Evolutionary conservation across 2,113 vertebrate species (phyloP), one percentile per base, ranked within the genome.

Genomic region (Struthidea cinerea): DNA sequence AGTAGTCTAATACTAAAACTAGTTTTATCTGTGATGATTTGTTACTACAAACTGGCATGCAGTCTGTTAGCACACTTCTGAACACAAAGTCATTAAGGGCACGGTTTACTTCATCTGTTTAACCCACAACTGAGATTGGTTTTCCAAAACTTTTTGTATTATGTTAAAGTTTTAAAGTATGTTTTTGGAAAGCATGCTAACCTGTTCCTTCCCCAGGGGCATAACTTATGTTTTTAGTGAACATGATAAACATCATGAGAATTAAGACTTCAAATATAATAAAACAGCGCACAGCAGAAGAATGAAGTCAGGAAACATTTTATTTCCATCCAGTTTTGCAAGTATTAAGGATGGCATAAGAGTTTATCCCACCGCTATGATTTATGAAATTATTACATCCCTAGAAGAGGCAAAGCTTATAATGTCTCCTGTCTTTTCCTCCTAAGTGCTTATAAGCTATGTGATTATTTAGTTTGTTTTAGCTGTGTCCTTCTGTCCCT

Each of bases 241-340:
- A 78, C 49, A 74, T 70, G 53, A 86, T 77, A 80, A 93, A 69
- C 24, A 37, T 65, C 9, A 77, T 52, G 37, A 70, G 22, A 92
- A 69, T 90, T 91, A 82, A 79, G 60, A 86, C 39, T 91, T 89
- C 56, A 90, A 84, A 85, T 83, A 69, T 50, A 96, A 92, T 80
- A 89, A 94, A 95, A 95, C 47, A 96, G 77, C 37, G 4, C 87
- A 96, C 87, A 96, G 92, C 75, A 88, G 37, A 87, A 96, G 35
- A 96, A 90, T 95, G 70, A 90, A 94, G 76, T 88, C 71, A 97
- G 86, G 83, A 96, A 68, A 49, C 49, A 90, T 90, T 96, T 94
- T 95, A 96, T 94, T 96, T 95, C 87, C 86, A 95, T 87, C 92
- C 96, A 92, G 56, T 78, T 90, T 91, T 90, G 61, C 84, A 92